Conservation (phyloP, 2,888 invertebrate genomes). For the Ennomos quercinarius region DNA sequence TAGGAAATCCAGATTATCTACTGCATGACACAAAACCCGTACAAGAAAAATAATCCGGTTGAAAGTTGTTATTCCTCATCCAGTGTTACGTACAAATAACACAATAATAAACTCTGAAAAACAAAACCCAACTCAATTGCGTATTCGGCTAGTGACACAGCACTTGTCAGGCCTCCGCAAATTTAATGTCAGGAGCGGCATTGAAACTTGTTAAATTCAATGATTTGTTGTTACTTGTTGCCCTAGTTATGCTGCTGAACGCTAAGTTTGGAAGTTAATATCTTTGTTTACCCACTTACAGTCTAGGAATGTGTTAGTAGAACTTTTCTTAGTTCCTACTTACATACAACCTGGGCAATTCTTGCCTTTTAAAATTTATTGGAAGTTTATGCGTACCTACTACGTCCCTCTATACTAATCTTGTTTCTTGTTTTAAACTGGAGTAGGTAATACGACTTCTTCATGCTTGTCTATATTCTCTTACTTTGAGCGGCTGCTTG, state of each 20-base stretch:
- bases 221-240: conserved; percentile 56
- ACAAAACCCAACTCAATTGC: conserved; percentile 53
- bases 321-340: too few relatives aligned
- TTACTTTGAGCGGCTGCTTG: too few relatives aligned
- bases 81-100: conserved; percentile 9
- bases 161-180: conserved; percentile 73
- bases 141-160: conserved; percentile 63
- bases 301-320: background rate
- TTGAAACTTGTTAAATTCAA: conserved; percentile 66
- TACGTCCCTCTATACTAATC: background rate
- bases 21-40: too few relatives aligned
- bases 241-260: conserved; percentile 49
- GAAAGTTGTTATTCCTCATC: conserved; percentile 11
- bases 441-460: too few relatives aligned
- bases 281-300: conserved; percentile 5
- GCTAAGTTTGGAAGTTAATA: conserved; percentile 28
- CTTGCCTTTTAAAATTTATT: conserved; percentile 3
- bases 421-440: too few relatives aligned
- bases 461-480: conserved; percentile 1
- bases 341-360: too few relatives aligned
- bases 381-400: too few relatives aligned
- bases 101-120: conserved; percentile 22
- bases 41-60: background rate
- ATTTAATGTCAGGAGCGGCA: conserved; percentile 63
- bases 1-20: too few relatives aligned